phyloP scores from a whole-genome alignment of 1,140 invertebrate genomes.

The Nylanderia fulva region DNA sequence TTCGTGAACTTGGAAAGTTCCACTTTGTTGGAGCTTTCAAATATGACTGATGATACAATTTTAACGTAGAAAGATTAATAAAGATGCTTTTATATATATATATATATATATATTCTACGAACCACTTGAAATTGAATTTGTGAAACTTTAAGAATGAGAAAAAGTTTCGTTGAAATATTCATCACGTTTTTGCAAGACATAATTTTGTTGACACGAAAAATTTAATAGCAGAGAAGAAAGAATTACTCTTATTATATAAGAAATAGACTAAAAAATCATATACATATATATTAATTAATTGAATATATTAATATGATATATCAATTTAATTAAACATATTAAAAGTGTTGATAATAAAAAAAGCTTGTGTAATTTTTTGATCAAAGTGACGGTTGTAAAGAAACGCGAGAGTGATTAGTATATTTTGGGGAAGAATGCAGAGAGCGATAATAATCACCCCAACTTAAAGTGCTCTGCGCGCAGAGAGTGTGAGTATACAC shows the following conservation, averaged over 20 bases:
- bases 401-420: background rate
- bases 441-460: background rate
- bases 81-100: background rate
- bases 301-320: too few relatives aligned
- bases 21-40: background rate
- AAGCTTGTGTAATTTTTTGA: background rate
- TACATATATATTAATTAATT: too few relatives aligned
- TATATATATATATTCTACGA: background rate
- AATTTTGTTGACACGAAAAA: background rate
- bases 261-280: too few relatives aligned
- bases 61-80: background rate
- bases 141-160: background rate
- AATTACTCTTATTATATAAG: too few relatives aligned
- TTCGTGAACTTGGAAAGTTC: background rate
- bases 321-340: too few relatives aligned
- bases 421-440: background rate
- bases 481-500: background rate
- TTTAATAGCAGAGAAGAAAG: background rate
- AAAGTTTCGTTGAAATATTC: slow-evolving; percentile 13
- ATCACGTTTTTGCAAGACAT: background rate
- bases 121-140: slow-evolving; percentile 9
- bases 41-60: background rate
- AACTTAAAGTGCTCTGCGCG: background rate
- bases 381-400: background rate
- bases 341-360: background rate